Conservation (phyloP, 1,140 invertebrate genomes). For the Drosophila lacertosa region DNA sequence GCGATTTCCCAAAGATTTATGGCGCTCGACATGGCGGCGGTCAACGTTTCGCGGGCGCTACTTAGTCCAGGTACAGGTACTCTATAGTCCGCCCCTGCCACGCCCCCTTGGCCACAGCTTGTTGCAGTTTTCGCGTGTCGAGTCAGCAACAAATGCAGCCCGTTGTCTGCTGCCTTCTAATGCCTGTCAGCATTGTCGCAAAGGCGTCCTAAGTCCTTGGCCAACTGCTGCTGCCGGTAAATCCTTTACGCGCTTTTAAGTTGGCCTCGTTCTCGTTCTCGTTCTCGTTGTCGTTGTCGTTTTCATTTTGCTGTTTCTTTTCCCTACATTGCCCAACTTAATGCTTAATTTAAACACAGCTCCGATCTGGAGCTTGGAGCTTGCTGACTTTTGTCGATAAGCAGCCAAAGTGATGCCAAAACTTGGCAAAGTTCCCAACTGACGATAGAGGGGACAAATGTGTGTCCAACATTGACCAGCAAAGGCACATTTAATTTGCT, state of each 20-base stretch:
- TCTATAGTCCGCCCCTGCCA: background rate
- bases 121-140: constrained; percentile 46
- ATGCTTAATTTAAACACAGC: constrained; percentile 78
- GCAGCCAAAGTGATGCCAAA: constrained; percentile 62
- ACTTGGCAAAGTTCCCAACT: constrained; percentile 51
- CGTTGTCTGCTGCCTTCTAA: constrained; percentile 42
- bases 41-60: constrained; percentile 56
- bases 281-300: constrained; percentile 15
- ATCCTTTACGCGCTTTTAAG: constrained; percentile 49
- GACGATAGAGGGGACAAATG: constrained; percentile 3
- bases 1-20: constrained; percentile 77
- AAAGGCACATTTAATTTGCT: constrained; percentile 67
- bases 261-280: constrained; percentile 27
- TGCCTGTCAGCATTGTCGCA: constrained; percentile 70
- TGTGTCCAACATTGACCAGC: constrained; percentile 12
- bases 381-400: constrained; percentile 76
- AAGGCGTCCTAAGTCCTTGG: constrained; percentile 41
- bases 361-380: constrained; percentile 75
- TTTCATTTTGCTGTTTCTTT: constrained; percentile 51
- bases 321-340: constrained; percentile 52
- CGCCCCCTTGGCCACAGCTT: constrained; percentile 6
- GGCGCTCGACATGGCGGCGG: constrained; percentile 58
- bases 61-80: constrained; percentile 66
- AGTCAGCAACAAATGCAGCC: constrained; percentile 58
- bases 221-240: constrained; percentile 37